Percentiles rank a stretch among this genome's conserved stretches.
Evolutionary conservation across 2,113 vertebrate species (phyloP).

Genomic region (Myanophis thanlyinensis): DNA sequence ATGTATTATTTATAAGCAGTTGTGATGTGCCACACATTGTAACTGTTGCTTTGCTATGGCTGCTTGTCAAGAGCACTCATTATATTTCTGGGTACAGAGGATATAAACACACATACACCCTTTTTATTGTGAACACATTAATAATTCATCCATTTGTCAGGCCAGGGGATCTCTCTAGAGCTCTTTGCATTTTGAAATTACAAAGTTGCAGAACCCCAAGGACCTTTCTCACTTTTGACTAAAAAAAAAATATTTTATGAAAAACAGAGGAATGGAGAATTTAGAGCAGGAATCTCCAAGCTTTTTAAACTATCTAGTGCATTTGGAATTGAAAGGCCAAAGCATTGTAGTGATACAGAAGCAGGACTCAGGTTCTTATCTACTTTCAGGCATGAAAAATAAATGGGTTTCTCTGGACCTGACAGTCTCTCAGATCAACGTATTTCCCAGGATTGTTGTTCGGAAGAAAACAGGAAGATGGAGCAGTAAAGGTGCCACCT

Average conservation of each 20-base stretch:
- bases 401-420: background rate
- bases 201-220: background rate
- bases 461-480: background rate
- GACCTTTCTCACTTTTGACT: background rate
- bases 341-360: background rate
- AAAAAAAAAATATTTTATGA: background rate
- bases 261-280: background rate
- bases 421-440: background rate
- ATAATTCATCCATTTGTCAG: slow-evolving; percentile 23
- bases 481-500: background rate
- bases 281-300: background rate
- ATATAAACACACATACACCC: slow-evolving; percentile 6
- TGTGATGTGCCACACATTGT: slow-evolving; percentile 5
- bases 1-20: slow-evolving; percentile 23
- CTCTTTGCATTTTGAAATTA: background rate
- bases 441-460: background rate
- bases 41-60: slow-evolving; percentile 11
- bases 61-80: slow-evolving; percentile 28
- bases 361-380: background rate
- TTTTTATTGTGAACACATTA: slow-evolving; percentile 14
- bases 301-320: background rate
- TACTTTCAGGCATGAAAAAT: background rate
- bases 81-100: slow-evolving; percentile 21
- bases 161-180: slow-evolving; percentile 15
- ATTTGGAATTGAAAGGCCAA: background rate